Base-by-base conservation (phyloP, 1,140 invertebrate species). In the Daktulosphaira vitifoliae region DNA sequence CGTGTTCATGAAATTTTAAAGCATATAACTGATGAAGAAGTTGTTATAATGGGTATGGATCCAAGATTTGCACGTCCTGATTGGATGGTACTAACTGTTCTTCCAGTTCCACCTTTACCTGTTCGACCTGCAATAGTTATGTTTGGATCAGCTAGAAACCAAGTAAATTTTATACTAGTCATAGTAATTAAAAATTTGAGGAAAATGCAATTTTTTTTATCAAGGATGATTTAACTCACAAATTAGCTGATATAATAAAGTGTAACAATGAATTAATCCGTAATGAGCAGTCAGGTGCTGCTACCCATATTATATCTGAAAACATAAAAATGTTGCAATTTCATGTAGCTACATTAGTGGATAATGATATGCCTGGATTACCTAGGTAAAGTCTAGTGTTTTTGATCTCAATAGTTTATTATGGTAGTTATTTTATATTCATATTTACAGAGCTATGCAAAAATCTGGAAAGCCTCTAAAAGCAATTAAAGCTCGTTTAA, bases 251-350 rank as follows among this genome's bases (percentile, higher is more conserved):
- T 75, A 99, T 99, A 42, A 93, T 99, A 37, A 99, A 99, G 80
- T 83, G 91, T 2, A 99, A 99, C 74, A 98, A 98, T 77, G 95
- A 99, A 75, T 75, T 99, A 22, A 79, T 88, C 59, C 83, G 91
- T 66, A 99, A 99, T 77, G 97, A 99, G 78, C 85, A 92, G 70
- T 86, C 88, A 51, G 97, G 97, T 33, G 94, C 93, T 22, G 95
- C 97, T 0, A 89, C 95, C 20, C 96, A 99, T 73, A 92, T 99
- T 7, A 89, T 99, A 25, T 79, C 84, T 11, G 96, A 99, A 75
- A 98, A 99, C 74, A 92, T 96, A 15, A 96, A 96, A 76, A 91
- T 98, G 88, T 75, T 99, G 49, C 97, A 99, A 74, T 99, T 96
- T 73, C 97, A 99, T 75, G 96, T 98, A 3, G 93, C 96, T 0